phyloP scores from a whole-genome alignment of 1,140 invertebrate genomes.

The Capitella teleta region DNA sequence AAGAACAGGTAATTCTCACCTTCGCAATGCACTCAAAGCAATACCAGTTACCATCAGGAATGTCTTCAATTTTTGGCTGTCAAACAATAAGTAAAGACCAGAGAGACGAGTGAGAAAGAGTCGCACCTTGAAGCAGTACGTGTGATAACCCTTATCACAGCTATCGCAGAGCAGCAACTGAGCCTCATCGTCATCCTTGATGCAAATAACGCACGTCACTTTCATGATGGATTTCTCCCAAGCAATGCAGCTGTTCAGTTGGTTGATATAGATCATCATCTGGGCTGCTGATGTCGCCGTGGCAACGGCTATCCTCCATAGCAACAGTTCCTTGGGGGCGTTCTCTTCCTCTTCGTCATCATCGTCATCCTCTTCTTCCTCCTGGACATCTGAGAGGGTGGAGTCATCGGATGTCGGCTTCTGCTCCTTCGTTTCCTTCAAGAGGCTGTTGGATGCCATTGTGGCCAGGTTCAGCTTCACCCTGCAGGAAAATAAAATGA shows the following conservation, averaged over 20 bases:
- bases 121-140: slow-evolving; percentile 79
- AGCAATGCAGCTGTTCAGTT: slow-evolving; percentile 80
- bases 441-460: not conserved
- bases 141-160: slow-evolving; percentile 96
- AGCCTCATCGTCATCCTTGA: slow-evolving; percentile 89
- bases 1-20: slow-evolving; percentile 46
- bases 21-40: slow-evolving; percentile 96
- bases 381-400: not conserved
- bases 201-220: slow-evolving; percentile 83
- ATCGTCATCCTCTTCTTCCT: slow-evolving; percentile 11
- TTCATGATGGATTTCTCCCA: slow-evolving; percentile 99
- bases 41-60: slow-evolving; percentile 92
- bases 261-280: slow-evolving; percentile 77
- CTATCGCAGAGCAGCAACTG: slow-evolving; percentile 88
- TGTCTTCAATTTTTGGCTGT: slow-evolving; percentile 81
- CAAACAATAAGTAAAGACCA: not conserved
- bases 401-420: slow-evolving; percentile 8
- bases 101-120: not conserved
- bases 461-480: slow-evolving; percentile 1
- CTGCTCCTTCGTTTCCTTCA: slow-evolving; percentile 14
- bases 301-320: slow-evolving; percentile 78
- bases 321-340: slow-evolving; percentile 50
- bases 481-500: not conserved
- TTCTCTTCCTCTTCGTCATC: slow-evolving; percentile 19
- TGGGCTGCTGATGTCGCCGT: slow-evolving; percentile 75